Percentiles rank a stretch among this genome's conserved stretches.
phyloP scores from a whole-genome alignment of 2,888 invertebrate species.

The Folsomia manolachei region DNA sequence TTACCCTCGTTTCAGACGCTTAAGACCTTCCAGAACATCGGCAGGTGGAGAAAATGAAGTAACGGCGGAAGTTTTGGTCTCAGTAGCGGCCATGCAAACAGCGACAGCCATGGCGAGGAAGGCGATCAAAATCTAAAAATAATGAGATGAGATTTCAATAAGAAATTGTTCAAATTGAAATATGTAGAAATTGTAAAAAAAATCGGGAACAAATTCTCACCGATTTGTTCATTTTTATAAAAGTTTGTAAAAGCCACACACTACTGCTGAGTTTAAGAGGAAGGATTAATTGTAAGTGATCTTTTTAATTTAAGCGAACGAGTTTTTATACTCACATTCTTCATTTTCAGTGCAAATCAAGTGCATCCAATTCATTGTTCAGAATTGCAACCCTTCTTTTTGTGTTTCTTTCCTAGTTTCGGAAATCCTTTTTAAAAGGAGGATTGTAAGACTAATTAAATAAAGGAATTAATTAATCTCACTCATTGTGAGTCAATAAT shows the following conservation, averaged over 20 bases:
- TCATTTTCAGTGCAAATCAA: neutral
- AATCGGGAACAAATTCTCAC: neutral
- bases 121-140: conserved; percentile 1
- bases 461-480: neutral
- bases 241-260: no score
- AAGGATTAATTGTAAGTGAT: neutral
- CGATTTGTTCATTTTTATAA: conserved; percentile 16
- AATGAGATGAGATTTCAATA: neutral
- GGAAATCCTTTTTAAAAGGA: no score
- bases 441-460: no score
- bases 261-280: neutral
- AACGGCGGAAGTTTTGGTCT: neutral
- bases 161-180: neutral
- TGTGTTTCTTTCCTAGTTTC: no score
- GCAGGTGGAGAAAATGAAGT: neutral
- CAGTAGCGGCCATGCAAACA: neutral
- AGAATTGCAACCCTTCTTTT: no score
- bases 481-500: neutral
- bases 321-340: neutral
- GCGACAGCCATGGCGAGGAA: conserved; percentile 11
- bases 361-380: neutral
- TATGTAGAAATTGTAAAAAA: neutral
- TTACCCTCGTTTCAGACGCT: neutral
- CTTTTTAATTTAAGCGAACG: neutral
- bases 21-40: neutral